phyloP scores from a whole-genome alignment of 2,797 vertebrate genomes.

The Acanthopagrus latus region DNA sequence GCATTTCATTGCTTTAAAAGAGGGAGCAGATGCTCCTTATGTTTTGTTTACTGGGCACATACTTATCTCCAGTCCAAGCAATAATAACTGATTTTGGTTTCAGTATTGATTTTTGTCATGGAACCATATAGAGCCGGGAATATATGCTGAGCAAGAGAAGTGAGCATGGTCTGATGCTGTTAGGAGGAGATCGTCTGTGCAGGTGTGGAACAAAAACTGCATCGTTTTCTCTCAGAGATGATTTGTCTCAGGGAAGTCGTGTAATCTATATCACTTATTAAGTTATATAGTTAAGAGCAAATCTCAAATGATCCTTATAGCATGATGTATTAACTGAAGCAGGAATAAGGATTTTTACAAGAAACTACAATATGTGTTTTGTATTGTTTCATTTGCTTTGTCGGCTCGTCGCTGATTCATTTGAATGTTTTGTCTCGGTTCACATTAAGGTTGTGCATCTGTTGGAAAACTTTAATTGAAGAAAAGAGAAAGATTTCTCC shows the following conservation, averaged over 20 bases:
- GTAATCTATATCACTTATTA: neutral
- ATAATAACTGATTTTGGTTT: conserved; percentile 58
- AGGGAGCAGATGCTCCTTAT: conserved; percentile 32
- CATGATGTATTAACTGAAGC: neutral
- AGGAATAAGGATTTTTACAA: conserved; percentile 4
- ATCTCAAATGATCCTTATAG: neutral
- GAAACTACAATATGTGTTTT: neutral
- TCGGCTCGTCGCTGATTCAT: neutral
- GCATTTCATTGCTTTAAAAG: conserved; percentile 38
- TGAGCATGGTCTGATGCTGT: conserved; percentile 13
- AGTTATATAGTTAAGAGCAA: neutral
- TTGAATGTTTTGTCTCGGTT: neutral
- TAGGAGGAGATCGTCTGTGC: conserved; percentile 29
- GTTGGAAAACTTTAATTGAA: too few species aligned
- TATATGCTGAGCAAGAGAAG: conserved; percentile 49
- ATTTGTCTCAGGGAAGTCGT: neutral
- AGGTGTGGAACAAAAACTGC: conserved; percentile 9
- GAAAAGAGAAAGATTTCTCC: neutral
- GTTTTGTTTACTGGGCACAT: conserved; percentile 51
- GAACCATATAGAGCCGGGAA: conserved; percentile 44
- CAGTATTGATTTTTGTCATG: conserved; percentile 63
- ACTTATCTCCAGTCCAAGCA: conserved; percentile 43
- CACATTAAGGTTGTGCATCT: neutral
- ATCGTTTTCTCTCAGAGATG: neutral
- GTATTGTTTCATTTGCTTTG: neutral